phyloP scores from a whole-genome alignment of 1,140 invertebrate genomes.

The Melanaphis sacchari region DNA sequence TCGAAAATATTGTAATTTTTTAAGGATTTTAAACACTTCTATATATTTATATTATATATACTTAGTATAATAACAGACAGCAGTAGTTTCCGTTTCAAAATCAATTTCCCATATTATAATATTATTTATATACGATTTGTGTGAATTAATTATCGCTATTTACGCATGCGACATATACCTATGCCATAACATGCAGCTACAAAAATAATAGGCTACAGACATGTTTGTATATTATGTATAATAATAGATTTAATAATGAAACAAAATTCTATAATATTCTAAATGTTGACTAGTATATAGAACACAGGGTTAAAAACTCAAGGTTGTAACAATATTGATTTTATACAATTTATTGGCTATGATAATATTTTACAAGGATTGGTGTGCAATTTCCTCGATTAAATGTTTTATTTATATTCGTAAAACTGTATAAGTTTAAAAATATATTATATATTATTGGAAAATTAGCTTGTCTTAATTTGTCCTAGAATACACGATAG shows the following conservation, averaged over 20 bases:
- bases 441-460: background rate
- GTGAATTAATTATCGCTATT: background rate
- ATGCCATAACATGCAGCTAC: too few species aligned
- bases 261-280: background rate
- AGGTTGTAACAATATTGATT: background rate
- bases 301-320: background rate
- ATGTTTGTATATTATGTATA: background rate
- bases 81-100: background rate
- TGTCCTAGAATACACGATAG: background rate
- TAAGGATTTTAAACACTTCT: background rate
- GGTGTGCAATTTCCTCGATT: background rate
- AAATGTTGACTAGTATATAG: background rate
- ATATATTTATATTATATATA: background rate
- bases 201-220: background rate
- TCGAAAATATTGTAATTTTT: background rate
- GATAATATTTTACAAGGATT: background rate
- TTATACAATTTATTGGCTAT: background rate
- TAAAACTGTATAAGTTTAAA: background rate
- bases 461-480: background rate
- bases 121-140: background rate
- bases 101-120: background rate
- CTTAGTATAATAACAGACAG: background rate
- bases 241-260: background rate
- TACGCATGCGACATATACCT: too few species aligned
- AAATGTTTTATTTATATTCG: background rate